Conservation (phyloP, 2,113 vertebrate species). For the Cyanoliseus patagonus region DNA sequence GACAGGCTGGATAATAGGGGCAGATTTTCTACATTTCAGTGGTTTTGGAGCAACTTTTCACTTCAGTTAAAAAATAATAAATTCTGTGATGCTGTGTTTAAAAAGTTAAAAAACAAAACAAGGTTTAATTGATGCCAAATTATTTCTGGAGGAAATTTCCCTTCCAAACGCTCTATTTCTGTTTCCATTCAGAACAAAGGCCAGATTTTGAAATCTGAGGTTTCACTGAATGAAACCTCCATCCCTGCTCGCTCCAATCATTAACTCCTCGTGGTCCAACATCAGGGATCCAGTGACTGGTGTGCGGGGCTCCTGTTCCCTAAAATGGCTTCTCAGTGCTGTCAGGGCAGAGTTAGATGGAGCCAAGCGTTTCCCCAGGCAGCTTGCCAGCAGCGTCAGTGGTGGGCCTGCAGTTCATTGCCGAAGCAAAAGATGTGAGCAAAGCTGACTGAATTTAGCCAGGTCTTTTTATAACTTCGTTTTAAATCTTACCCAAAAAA, state of each 20-base stretch:
- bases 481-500: not conserved
- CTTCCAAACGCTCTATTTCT: not conserved
- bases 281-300: not conserved
- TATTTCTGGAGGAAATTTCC: constrained; percentile 1
- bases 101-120: not conserved
- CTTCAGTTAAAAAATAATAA: not conserved
- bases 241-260: not conserved
- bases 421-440: not conserved
- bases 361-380: not conserved
- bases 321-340: not conserved
- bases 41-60: not conserved
- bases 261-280: not conserved
- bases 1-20: not conserved
- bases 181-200: not conserved
- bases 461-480: not conserved
- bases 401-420: not conserved
- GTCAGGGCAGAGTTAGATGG: not conserved
- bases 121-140: not conserved
- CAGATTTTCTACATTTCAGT: not conserved
- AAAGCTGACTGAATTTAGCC: not conserved
- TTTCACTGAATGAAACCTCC: not conserved
- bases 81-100: not conserved
- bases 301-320: not conserved
- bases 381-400: not conserved
- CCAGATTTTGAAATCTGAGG: not conserved